Evolutionary conservation across 2,888 invertebrate genomes (phyloP), one percentile per base, ranked within the genome.

Genomic region (Spodoptera picta): DNA sequence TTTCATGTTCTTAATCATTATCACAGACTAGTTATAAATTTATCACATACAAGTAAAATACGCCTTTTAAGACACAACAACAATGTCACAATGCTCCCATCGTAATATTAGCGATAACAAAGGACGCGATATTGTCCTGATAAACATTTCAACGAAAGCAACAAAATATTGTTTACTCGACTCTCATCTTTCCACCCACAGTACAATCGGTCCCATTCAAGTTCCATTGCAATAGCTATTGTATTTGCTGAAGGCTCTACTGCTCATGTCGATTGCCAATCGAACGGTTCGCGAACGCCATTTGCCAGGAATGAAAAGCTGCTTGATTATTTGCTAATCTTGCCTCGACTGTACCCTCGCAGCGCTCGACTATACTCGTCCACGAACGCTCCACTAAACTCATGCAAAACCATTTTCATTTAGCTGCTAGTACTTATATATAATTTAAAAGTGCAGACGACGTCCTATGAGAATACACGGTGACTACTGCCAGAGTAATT

Each of bases 231-330:
- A 87, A 84, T 84, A 85, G 86, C 87, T 90, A 91, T 92, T 92
- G 90, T 92, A 84, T 94, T 93, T 93, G 88, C 92, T 74, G 86
- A 93, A 88, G 89, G 89, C 93, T 93, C 88, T 83, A 88, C 86
- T 80, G 90, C 85, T 89, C 91, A 87, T 92, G 93, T 93, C 89
- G 91, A 91, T 91, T 89, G 90, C 83, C 89, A 88, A 89, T 91
- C 86, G 87, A 85, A 84, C 80, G 86, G 85, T 86, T 87, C 82
- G 85, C 83, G 86, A 83, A 80, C 81, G 82, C 84, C 87, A 85
- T 87, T 89, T 87, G 84, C 83, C 77, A 78, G 83, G 82, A 87
- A 87, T 90, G 86, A 90, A 89, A 85, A 78, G 82, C 81, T 79
- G 62, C 82, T 84, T 85, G 82, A 87, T 88, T 87, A 87, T 87